These are phyloP conservation scores for Hypomecis atomaria DNA, from an alignment of 2,888 invertebrate species.

Conservation along the genomic window DNA sequence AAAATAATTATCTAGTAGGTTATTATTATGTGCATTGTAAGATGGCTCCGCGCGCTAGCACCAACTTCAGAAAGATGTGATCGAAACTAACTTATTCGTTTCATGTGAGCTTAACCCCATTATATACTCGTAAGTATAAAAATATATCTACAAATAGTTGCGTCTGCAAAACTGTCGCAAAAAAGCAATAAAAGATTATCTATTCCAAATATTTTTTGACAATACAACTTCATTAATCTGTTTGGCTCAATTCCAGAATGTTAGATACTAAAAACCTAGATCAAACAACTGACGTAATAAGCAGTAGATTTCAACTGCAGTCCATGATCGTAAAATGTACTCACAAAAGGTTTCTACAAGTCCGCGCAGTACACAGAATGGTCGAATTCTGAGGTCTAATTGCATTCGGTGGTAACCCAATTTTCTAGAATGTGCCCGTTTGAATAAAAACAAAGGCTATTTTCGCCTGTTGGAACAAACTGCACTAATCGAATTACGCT, in stretches of 20 bases:
- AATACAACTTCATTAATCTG: not conserved
- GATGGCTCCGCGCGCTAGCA: no score
- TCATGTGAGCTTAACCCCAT: no score
- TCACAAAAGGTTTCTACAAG: slow-evolving; percentile 1
- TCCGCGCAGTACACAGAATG: slow-evolving; percentile 3
- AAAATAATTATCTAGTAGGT: no score
- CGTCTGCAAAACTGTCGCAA: no score
- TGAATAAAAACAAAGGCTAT: slow-evolving; percentile 29
- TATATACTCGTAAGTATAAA: no score
- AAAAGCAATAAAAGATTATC: not conserved
- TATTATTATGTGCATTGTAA: no score
- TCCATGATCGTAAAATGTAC: not conserved
- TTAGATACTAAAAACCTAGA: slow-evolving; percentile 6
- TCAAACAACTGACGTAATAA: slow-evolving; percentile 1
- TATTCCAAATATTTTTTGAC: not conserved
- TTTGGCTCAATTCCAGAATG: not conserved
- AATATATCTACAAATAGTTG: no score
- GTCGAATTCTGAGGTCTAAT: not conserved
- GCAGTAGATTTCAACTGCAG: slow-evolving; percentile 3
- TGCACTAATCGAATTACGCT: slow-evolving; percentile 50
- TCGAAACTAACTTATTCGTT: no score
- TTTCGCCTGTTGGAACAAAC: slow-evolving; percentile 15
- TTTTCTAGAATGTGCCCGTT: slow-evolving; percentile 28
- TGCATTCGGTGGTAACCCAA: slow-evolving; percentile 16
- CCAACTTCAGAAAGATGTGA: no score